Evolutionary conservation across 2,113 vertebrate genomes (phyloP), one percentile per base, ranked within the genome.

Genomic region (Dolichallabes microphthalmus): DNA sequence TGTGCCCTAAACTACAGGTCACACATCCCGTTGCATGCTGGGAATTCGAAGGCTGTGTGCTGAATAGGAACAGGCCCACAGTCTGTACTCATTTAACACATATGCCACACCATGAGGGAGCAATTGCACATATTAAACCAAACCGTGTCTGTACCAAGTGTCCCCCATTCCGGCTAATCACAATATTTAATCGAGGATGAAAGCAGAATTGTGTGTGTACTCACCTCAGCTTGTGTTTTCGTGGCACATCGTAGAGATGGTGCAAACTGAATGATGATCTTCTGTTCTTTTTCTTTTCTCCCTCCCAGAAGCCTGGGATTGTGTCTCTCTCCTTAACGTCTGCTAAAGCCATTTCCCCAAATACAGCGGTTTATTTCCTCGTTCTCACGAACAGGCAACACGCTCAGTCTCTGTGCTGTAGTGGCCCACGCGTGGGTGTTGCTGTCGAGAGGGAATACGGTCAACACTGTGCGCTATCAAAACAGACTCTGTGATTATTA

Each of bases 331-430:
- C n/a, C 63, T 15, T 71, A 84, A 83, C 89, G 92, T 94, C 94
- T 95, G 94, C 83, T 94, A 94, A 94, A 95, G 92, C 92, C 8
- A 94, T 95, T 94, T 95, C 94, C 93, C 88, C 90, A 87, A 89
- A 89, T 91, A 93, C 92, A 91, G 92, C 92, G 93, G 93, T 94
- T 94, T 92, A 94, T 94, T 95, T 94, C 93, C 94, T 95, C 88
- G 90, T 90, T 89, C 89, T 88, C 91, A 85, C 91, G 66, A 81
- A 74, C 73, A 80, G 66, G 75, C 17, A 86, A 82, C 76, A 83
- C n/a, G 63, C 53, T 75, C 19, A 30, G 85, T 58, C 63, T 79
- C 64, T 39, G 76, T 14, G 50, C 25, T 78, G 82, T 85, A 85
- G 86, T 74, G 77, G 81, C 77, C 64, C n/a, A 61, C 77, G 25